Evolutionary conservation across 2,888 invertebrate species (phyloP).

Genomic region (Philhelius pedissequus): DNA sequence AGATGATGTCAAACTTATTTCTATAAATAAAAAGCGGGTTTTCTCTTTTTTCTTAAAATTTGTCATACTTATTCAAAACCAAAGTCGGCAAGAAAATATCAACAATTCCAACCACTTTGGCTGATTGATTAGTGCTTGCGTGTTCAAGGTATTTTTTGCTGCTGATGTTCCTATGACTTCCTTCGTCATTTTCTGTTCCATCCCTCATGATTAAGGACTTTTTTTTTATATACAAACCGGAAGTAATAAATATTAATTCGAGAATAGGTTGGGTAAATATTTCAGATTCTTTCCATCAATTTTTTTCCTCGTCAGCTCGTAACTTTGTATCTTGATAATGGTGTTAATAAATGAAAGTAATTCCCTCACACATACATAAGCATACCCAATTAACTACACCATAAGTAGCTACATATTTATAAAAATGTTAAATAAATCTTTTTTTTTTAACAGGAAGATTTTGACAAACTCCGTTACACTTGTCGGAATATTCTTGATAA

Average conservation of each 20-base stretch:
- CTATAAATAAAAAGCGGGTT: too few species aligned
- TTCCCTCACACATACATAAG: background rate
- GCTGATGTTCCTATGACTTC: background rate
- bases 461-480: background rate
- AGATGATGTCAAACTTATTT: too few species aligned
- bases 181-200: background rate
- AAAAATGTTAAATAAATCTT: background rate
- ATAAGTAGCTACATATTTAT: too few species aligned
- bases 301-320: background rate
- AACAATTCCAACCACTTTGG: background rate
- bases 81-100: too few species aligned
- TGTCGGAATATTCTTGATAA: background rate
- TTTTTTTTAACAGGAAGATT: background rate
- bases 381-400: background rate
- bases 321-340: background rate
- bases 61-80: too few species aligned
- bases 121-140: slow-evolving; percentile 4
- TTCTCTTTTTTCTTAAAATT: too few species aligned
- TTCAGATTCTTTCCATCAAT: background rate
- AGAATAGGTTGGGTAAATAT: background rate
- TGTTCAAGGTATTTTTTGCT: background rate
- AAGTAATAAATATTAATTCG: slow-evolving; percentile 5
- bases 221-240: background rate
- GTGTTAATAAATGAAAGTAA: background rate
- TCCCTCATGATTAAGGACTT: background rate